A percentile compares a stretch with the other conserved stretches of the same genome.
Evolutionary conservation across 2,113 vertebrate genomes (phyloP).

Genomic region (Erythrolamprus reginae): DNA sequence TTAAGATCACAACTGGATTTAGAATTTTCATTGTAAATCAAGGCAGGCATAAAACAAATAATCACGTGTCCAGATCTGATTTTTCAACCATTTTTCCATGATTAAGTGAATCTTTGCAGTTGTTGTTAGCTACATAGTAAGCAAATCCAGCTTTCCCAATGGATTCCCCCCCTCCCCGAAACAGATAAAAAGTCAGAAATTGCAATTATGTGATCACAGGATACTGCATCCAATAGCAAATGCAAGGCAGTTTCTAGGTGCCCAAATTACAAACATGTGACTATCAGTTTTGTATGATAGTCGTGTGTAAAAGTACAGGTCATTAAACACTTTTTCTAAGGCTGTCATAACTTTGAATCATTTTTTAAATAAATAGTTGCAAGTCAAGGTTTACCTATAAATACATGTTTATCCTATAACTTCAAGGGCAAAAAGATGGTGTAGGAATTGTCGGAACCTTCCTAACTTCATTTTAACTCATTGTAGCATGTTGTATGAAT

Average conservation of each 20-base stretch:
- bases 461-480: background rate
- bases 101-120: background rate
- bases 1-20: background rate
- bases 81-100: background rate
- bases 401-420: background rate
- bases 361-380: background rate
- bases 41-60: background rate
- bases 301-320: background rate
- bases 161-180: background rate
- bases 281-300: background rate
- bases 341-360: background rate
- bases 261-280: background rate
- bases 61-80: background rate
- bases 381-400: background rate
- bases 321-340: background rate
- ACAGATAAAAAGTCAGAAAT: background rate
- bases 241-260: background rate
- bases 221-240: background rate
- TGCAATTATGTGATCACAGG: background rate
- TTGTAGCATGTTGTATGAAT: background rate
- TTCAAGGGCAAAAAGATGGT: background rate
- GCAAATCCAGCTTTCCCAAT: background rate
- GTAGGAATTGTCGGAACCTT: background rate
- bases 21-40: background rate
- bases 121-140: background rate